Evolutionary conservation across 1,140 invertebrate species (phyloP).

Genomic region (Drosophila rufa): DNA sequence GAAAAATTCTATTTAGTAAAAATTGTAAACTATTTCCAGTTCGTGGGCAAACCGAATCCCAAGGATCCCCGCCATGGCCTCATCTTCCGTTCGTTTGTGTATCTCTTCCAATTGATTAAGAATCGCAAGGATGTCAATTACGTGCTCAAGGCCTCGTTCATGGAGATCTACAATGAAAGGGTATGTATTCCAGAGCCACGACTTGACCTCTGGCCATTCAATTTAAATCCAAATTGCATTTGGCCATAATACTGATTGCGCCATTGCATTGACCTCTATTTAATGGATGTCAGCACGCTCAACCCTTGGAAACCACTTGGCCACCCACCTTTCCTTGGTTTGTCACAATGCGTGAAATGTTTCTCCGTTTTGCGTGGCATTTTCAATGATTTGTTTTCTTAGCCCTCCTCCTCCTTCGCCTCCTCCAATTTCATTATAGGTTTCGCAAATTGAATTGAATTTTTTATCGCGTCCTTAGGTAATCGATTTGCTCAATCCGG

Average conservation of each 20-base stretch:
- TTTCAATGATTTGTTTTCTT: slow-evolving; percentile 75
- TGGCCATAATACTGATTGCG: slow-evolving; percentile 52
- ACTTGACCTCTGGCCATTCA: slow-evolving; percentile 28
- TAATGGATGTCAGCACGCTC: slow-evolving; percentile 46
- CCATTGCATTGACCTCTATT: slow-evolving; percentile 68
- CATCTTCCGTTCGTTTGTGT: slow-evolving; percentile 95
- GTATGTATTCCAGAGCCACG: slow-evolving; percentile 85
- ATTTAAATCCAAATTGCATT: slow-evolving; percentile 49
- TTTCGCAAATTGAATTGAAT: slow-evolving; percentile 76
- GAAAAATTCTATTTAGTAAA: too few species aligned
- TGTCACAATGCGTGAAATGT: slow-evolving; percentile 56
- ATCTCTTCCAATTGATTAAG: slow-evolving; percentile 93
- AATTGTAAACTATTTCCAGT: slow-evolving; percentile 22
- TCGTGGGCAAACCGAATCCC: slow-evolving; percentile 74
- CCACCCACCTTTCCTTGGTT: slow-evolving; percentile 7
- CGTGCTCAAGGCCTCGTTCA: slow-evolving; percentile 95
- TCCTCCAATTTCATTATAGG: slow-evolving; percentile 55
- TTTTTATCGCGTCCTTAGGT: slow-evolving; percentile 88
- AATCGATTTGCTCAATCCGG: slow-evolving; percentile 96
- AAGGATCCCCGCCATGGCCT: slow-evolving; percentile 91
- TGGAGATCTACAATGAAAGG: slow-evolving; percentile 98
- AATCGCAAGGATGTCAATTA: slow-evolving; percentile 92
- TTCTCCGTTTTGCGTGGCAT: slow-evolving; percentile 61
- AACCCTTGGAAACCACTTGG: slow-evolving; percentile 6
- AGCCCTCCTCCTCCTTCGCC: background rate